Percentiles rank a stretch among this genome's conserved stretches.
Evolutionary conservation across 2,797 vertebrate genomes (phyloP).

Genomic region (Melopsittacus undulatus): DNA sequence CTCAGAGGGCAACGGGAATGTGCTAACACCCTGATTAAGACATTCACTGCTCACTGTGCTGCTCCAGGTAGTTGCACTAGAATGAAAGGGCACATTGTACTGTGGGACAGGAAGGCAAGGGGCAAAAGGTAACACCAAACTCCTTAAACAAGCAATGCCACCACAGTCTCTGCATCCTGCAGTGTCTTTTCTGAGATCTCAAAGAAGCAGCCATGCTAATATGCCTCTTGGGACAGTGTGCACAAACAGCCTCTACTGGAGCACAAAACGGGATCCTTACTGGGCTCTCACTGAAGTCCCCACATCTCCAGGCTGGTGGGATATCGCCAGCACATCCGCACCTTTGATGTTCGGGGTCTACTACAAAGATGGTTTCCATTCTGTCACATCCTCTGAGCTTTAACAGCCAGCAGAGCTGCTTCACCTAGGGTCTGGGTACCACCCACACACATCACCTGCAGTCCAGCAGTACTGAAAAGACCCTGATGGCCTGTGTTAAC

Average conservation of each 20-base stretch:
- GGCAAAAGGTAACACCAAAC: neutral
- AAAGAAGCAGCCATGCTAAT: neutral
- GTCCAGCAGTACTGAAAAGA: no score
- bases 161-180: neutral
- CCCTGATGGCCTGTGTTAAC: no score
- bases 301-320: neutral
- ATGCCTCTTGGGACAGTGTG: fast-evolving
- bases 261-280: neutral
- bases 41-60: fast-evolving
- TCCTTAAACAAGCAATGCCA: neutral
- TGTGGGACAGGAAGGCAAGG: neutral
- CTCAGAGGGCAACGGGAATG: fast-evolving
- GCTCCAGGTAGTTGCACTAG: fast-evolving
- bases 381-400: neutral
- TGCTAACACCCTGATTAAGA: neutral
- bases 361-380: neutral
- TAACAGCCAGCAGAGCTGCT: no score
- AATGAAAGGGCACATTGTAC: fast-evolving
- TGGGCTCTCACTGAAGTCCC: neutral
- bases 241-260: neutral
- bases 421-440: no score
- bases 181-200: neutral
- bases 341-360: neutral
- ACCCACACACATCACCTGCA: no score
- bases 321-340: neutral